Evolutionary conservation across 2,113 vertebrate genomes (phyloP), one percentile per base, ranked within the genome.

Genomic region (Notothenia coriiceps): DNA sequence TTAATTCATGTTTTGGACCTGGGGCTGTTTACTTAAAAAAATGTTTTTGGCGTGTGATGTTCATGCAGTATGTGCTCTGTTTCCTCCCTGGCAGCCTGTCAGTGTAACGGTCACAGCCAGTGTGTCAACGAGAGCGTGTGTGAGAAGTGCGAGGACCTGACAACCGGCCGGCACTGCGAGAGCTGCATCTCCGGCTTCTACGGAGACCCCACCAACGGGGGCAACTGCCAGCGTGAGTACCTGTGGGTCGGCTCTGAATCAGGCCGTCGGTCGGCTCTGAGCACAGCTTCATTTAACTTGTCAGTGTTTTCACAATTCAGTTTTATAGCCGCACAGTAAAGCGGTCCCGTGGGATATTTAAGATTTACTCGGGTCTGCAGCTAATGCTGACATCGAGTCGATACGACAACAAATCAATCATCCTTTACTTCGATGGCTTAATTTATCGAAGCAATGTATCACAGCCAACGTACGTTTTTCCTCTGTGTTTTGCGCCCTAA

Each of bases 61-160:
- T 77, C 50, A 63, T 35, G 20, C 66, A 33, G 20, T 25, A 0
- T 62, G 47, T 11, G n/a, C 22, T 50, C 63, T 73, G 49, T 60
- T 70, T 77, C 1, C 33, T 74, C 14, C 7, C 14, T 7, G 40
- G 12, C 94, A 99, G 98, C 96, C 10, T 99, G 98, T 86, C 98
- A 99, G 90, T 99, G 98, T 62, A 99, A 99, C 0, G 98, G 98
- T 22, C 98, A 99, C 95, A 99, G 98, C 84, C 96, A 95, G 73
- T 99, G 98, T 63, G 50, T 99, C 20, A 99, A 99, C 13, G 95
- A 98, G 90, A 99, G 98, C 68, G 85, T 97, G 72, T 99, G 98
- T 55, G 98, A 99, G 93, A 97, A 96, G 89, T 99, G 98, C 71
- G 97, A 97, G 77, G 97, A 99, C 90, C 96, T 99, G 91, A 99